Conservation (phyloP, 2,797 vertebrate species). For the Lutjanus campechanus region DNA sequence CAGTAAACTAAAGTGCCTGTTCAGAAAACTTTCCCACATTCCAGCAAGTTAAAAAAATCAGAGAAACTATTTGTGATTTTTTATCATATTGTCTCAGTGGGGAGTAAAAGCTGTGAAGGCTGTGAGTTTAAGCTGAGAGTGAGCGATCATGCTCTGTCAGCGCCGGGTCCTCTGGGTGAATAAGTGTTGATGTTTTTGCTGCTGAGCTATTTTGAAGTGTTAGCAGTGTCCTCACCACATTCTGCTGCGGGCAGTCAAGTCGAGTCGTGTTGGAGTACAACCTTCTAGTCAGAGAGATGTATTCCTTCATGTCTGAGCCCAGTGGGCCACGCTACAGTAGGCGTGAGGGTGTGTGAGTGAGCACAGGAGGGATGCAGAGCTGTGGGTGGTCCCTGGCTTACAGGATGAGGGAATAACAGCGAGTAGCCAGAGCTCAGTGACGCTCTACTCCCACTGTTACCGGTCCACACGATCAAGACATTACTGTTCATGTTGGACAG, state of each 20-base stretch:
- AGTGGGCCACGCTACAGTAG: slow-evolving; percentile 32
- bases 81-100: neutral
- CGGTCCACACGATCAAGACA: slow-evolving; percentile 27
- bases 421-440: slow-evolving; percentile 45
- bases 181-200: slow-evolving; percentile 39
- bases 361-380: slow-evolving; percentile 34
- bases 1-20: neutral
- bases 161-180: slow-evolving; percentile 6
- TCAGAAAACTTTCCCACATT: neutral
- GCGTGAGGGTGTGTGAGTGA: slow-evolving; percentile 39
- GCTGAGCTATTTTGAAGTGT: slow-evolving; percentile 33
- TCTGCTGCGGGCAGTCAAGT: slow-evolving; percentile 33
- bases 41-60: neutral
- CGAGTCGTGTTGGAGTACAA: slow-evolving; percentile 21
- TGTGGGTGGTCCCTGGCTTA: slow-evolving; percentile 72
- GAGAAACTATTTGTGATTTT: neutral
- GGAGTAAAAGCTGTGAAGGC: slow-evolving; percentile 28
- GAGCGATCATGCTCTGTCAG: slow-evolving; percentile 34
- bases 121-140: slow-evolving; percentile 32
- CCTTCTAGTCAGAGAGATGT: slow-evolving; percentile 2
- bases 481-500: slow-evolving; percentile 13
- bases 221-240: slow-evolving; percentile 10
- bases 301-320: slow-evolving; percentile 32
- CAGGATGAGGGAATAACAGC: slow-evolving; percentile 34
- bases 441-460: slow-evolving; percentile 60